phyloP scores from a whole-genome alignment of 2,113 vertebrate species.

The Neogale vison region DNA sequence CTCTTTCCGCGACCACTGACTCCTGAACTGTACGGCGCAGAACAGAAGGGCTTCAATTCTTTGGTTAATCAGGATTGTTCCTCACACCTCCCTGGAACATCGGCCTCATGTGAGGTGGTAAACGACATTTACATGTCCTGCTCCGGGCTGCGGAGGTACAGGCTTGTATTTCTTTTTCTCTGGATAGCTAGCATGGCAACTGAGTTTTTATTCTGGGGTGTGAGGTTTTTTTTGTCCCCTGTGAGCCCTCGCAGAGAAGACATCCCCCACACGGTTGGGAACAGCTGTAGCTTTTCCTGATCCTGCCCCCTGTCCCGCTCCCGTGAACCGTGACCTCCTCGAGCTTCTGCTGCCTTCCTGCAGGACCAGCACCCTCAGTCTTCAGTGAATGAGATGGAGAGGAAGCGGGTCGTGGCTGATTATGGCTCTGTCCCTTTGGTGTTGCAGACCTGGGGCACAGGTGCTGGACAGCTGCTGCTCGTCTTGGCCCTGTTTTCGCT shows the following conservation, averaged over 20 bases:
- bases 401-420: no score
- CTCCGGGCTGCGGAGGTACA: background rate
- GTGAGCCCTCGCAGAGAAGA: background rate
- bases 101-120: background rate
- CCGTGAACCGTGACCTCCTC: accelerated
- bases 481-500: accelerated
- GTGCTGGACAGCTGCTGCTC: no score
- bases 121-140: background rate
- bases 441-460: background rate
- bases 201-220: background rate
- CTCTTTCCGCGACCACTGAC: no score
- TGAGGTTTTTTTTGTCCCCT: background rate
- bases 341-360: accelerated
- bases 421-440: background rate
- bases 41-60: no score
- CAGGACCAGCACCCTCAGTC: background rate
- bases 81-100: accelerated
- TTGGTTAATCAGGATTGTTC: no score
- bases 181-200: background rate
- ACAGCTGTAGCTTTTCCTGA: background rate
- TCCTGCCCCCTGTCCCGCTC: background rate
- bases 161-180: background rate
- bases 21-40: background rate
- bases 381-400: no score
- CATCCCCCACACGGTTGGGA: background rate